Conservation (phyloP, 2,113 vertebrate species). For the Zosterops lateralis region DNA sequence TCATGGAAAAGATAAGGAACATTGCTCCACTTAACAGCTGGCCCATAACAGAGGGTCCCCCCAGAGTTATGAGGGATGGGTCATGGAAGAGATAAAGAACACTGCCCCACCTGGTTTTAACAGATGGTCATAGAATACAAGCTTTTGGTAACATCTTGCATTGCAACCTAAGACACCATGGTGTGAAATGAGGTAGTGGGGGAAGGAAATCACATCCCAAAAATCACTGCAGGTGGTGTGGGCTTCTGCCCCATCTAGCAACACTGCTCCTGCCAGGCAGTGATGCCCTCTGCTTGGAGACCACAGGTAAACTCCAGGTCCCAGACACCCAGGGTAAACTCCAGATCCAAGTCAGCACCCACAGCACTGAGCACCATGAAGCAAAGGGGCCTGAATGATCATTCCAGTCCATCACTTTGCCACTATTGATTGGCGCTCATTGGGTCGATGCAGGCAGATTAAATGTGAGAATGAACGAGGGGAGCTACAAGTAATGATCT, state of each 20-base stretch:
- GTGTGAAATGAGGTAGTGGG: background rate
- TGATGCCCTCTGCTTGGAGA: background rate
- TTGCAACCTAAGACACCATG: background rate
- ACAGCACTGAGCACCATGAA: background rate
- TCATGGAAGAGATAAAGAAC: no score
- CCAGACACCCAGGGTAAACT: no score
- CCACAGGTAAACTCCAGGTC: background rate
- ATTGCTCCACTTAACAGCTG: no score
- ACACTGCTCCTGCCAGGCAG: fast-evolving
- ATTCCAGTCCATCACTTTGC: background rate
- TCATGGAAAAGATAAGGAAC: no score
- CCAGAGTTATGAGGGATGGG: no score
- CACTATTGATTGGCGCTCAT: background rate
- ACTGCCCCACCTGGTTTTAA: background rate
- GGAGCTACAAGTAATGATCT: background rate
- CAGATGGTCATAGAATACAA: background rate
- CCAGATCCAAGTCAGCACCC: background rate
- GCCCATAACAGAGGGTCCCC: no score
- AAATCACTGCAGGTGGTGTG: background rate
- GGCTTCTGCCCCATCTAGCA: fast-evolving
- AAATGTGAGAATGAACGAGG: background rate
- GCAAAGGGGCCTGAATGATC: background rate
- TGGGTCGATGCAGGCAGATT: background rate
- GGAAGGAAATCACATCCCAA: background rate
- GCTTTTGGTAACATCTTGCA: background rate